Percentiles rank a stretch among this genome's conserved stretches.
phyloP scores from a whole-genome alignment of 2,113 vertebrate species.

The Sciurus niger region DNA sequence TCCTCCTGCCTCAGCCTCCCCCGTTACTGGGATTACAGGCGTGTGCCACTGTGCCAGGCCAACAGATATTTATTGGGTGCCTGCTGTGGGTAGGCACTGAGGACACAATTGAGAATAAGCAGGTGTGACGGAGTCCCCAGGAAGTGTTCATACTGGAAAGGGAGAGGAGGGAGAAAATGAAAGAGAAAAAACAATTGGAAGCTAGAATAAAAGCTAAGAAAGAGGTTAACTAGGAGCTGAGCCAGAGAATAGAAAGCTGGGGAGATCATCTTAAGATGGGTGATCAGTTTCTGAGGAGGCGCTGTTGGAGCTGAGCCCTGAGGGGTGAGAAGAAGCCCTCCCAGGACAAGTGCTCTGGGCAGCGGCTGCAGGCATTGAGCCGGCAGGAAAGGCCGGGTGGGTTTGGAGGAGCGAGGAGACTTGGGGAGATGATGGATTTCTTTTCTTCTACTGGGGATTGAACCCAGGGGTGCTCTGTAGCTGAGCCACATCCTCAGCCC shows the following conservation, averaged over 20 bases:
- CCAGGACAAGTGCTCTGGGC: neutral
- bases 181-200: neutral
- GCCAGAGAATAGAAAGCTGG: neutral
- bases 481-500: too few species aligned
- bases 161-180: neutral
- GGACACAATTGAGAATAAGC: neutral
- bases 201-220: neutral
- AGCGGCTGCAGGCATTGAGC: too few species aligned
- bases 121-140: neutral
- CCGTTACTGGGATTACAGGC: too few species aligned
- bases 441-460: too few species aligned
- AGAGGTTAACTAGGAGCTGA: neutral
- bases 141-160: neutral
- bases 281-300: neutral
- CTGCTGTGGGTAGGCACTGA: neutral
- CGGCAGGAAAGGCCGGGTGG: neutral
- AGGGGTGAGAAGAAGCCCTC: neutral
- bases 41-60: neutral
- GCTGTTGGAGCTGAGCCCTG: neutral
- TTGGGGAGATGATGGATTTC: too few species aligned
- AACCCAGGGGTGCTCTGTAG: too few species aligned
- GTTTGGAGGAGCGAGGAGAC: neutral
- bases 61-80: neutral
- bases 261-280: neutral
- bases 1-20: too few species aligned